Percentiles rank a stretch among this genome's conserved stretches.
These are phyloP conservation scores for Trogon melanurus DNA, from an alignment of 2,113 vertebrate species.

Conservation along the genomic window DNA sequence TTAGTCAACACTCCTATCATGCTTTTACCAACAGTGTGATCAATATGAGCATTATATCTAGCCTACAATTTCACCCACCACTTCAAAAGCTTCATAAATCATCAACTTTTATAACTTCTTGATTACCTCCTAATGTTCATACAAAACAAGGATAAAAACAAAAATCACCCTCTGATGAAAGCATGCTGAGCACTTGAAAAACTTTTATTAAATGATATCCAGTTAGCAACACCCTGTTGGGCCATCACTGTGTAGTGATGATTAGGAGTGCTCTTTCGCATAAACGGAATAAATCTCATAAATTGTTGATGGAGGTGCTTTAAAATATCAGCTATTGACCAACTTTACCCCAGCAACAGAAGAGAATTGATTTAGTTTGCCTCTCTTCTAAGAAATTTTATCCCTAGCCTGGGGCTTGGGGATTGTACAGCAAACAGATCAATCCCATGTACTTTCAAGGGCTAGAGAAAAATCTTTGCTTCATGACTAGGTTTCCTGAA, in stretches of 20 bases:
- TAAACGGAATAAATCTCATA: slow-evolving; percentile 72
- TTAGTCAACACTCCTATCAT: slow-evolving; percentile 62
- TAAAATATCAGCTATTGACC: slow-evolving; percentile 64
- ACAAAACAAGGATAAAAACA: slow-evolving; percentile 73
- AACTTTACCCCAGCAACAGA: slow-evolving; percentile 55
- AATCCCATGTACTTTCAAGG: slow-evolving; percentile 37
- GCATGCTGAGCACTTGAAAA: slow-evolving; percentile 73
- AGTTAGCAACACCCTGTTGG: slow-evolving; percentile 72
- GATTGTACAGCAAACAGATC: slow-evolving; percentile 44
- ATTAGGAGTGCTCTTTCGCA: slow-evolving; percentile 71
- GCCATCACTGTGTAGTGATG: slow-evolving; percentile 66
- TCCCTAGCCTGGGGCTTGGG: slow-evolving; percentile 26
- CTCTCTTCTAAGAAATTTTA: slow-evolving; percentile 52
- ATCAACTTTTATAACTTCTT: slow-evolving; percentile 75
- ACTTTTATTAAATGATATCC: slow-evolving; percentile 75
- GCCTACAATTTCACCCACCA: slow-evolving; percentile 51
- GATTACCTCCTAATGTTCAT: slow-evolving; percentile 72
- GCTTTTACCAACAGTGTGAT: slow-evolving; percentile 64
- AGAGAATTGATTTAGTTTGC: slow-evolving; percentile 62
- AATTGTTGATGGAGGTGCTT: slow-evolving; percentile 66
- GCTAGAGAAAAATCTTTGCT: neutral
- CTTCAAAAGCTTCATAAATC: slow-evolving; percentile 73
- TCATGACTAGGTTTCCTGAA: neutral
- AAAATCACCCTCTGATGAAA: slow-evolving; percentile 72
- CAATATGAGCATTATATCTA: slow-evolving; percentile 56